Base-by-base conservation (phyloP, 2,888 invertebrate species). In the Trachelus tabidus region DNA sequence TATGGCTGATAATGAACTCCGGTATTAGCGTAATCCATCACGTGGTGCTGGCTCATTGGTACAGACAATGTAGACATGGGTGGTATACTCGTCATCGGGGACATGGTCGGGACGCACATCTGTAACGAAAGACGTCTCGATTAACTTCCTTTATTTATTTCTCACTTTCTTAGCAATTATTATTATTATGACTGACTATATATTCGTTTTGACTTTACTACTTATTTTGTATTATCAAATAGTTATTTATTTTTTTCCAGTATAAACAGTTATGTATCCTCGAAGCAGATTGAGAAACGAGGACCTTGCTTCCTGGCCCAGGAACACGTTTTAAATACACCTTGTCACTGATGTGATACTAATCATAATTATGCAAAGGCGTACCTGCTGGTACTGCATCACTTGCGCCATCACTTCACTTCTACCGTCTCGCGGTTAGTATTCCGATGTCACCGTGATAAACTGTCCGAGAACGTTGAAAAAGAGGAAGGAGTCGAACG, bases 331-430 rank as follows among this genome's bases (percentile, higher is more conserved):
- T 82, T 84, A 83, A 84, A 82, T 83, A 82, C 82, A 82, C 81
- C 76, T 71, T 71, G 34, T 71, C 71, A 71, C 71, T 71, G 15
- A 12, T 33, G 71, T 31, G 71, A 71, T 71, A 71, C 71, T 33
- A 71, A 71, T 71, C 31, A 15, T 71, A 71, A 30, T 71, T 71
- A 71, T 73, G n/a, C 34, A 34, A 76, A 73, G 80, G 81, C 86
- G 80, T 75, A 90, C 90, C 89, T 90, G 90, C 85, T 89, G 89
- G 86, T 89, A 89, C 83, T 89, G 89, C 89, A 89, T 89, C 82
- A 88, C 87, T 86, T 89, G 86, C 75, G 86, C 84, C 87, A 87
- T 86, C 83, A 85, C 84, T 86, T 82, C 83, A 80, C 84, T 79
- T 68, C 23, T 69, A 11, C 23, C 23, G 40, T 23, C 40, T 56